These are phyloP conservation scores for Pagetopsis macropterus DNA, from an alignment of 2,797 vertebrate genomes.

Conservation along the genomic window DNA sequence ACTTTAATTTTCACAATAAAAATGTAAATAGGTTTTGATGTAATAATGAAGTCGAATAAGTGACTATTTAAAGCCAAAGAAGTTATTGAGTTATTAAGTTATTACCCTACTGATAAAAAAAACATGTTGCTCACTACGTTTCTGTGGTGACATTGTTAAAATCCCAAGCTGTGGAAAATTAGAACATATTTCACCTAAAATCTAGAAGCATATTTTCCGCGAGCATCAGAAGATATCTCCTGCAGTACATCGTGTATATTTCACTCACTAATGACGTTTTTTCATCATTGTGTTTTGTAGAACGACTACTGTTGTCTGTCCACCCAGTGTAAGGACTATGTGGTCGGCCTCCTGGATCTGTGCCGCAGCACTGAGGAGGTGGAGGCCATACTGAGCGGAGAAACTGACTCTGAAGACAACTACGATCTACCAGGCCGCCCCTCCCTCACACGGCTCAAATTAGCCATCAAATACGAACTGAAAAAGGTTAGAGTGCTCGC, in stretches of 20 bases:
- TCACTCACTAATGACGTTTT: not conserved
- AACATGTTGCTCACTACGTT: too few relatives aligned
- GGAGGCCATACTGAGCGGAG: constrained; percentile 95
- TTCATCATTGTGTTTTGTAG: constrained; percentile 69
- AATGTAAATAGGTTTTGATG: not conserved
- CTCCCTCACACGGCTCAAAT: constrained; percentile 92
- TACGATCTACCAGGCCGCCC: constrained; percentile 84
- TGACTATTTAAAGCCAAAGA: too few relatives aligned
- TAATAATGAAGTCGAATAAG: too few relatives aligned
- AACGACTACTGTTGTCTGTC: constrained; percentile 97
- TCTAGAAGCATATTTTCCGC: not conserved
- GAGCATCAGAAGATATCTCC: not conserved
- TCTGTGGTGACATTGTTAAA: too few relatives aligned
- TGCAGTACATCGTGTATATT: not conserved
- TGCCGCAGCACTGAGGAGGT: constrained; percentile 98
- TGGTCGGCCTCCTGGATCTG: constrained; percentile 96
- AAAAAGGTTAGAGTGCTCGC: constrained; percentile 90
- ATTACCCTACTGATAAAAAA: too few relatives aligned
- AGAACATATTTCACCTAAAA: not conserved
- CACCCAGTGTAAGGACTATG: constrained; percentile 98
- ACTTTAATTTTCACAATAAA: not conserved
- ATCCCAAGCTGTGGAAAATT: too few relatives aligned
- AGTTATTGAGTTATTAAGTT: too few relatives aligned
- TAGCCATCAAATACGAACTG: constrained; percentile 98
- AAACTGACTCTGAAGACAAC: constrained; percentile 83